phyloP scores from a whole-genome alignment of 2,113 vertebrate species.

The Trematomus loennbergii region DNA sequence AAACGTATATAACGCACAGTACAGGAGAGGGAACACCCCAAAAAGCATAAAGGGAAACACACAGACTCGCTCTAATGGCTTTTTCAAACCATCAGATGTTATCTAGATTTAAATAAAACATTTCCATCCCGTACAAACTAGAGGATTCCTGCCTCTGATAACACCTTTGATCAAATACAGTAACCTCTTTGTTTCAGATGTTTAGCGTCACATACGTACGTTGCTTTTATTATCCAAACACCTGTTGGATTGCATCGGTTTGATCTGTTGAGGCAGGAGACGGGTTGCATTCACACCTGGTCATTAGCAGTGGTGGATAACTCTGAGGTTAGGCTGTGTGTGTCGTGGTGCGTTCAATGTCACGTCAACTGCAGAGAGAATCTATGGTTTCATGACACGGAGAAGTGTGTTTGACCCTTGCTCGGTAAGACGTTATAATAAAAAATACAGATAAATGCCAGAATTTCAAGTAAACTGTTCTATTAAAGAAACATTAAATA shows the following conservation, averaged over 20 bases:
- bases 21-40: background rate
- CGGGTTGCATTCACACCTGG: conserved; percentile 19
- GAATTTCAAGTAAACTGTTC: no score
- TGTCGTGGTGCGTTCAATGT: background rate
- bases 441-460: no score
- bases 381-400: conserved; percentile 3
- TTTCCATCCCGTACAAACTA: background rate
- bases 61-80: no score
- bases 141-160: background rate
- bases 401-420: no score
- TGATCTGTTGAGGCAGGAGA: conserved; percentile 42
- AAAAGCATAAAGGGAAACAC: no score
- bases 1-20: no score
- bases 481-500: no score
- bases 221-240: background rate
- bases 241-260: conserved; percentile 55
- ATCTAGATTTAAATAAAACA: conserved; percentile 19
- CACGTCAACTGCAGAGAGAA: background rate
- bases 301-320: background rate
- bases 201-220: no score
- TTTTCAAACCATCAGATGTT: background rate
- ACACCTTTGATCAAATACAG: background rate
- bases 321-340: background rate
- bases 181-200: background rate
- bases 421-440: no score